phyloP scores from a whole-genome alignment of 2,113 vertebrate genomes.

The Hippoglossus stenolepis region DNA sequence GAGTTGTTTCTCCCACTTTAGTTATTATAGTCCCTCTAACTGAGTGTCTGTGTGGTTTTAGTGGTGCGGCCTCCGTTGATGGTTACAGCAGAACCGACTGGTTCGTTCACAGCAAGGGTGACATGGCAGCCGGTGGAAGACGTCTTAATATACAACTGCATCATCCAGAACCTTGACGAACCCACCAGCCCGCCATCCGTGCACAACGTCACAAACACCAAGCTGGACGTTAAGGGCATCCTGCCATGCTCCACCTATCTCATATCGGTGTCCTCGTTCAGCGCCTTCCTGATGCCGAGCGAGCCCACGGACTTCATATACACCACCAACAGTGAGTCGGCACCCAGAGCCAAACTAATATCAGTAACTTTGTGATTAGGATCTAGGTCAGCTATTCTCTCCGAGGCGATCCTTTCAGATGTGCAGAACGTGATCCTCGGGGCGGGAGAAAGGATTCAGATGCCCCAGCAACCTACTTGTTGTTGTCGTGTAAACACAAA shows the following conservation, averaged over 20 bases:
- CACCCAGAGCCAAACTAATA: constrained; percentile 41
- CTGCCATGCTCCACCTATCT: constrained; percentile 78
- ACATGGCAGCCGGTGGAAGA: constrained; percentile 72
- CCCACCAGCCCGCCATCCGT: not conserved
- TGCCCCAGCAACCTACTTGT: constrained; percentile 47
- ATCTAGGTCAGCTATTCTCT: constrained; percentile 75
- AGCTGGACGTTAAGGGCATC: constrained; percentile 63
- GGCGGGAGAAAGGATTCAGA: constrained; percentile 32
- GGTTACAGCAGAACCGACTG: constrained; percentile 39
- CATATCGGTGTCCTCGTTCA: constrained; percentile 79
- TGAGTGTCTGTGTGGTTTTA: constrained; percentile 35
- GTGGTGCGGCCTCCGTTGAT: constrained; percentile 76
- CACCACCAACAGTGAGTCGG: constrained; percentile 82
- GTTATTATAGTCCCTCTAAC: too few species aligned
- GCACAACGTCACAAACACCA: constrained; percentile 53
- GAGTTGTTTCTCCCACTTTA: too few species aligned
- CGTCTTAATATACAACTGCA: constrained; percentile 76
- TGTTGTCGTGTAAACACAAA: constrained; percentile 38
- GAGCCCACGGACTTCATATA: constrained; percentile 70
- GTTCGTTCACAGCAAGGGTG: constrained; percentile 42
- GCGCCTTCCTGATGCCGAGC: constrained; percentile 75
- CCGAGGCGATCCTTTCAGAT: constrained; percentile 63
- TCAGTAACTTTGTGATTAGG: constrained; percentile 60
- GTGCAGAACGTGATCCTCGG: constrained; percentile 64
- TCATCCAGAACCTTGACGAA: constrained; percentile 40